Evolutionary conservation across 2,797 vertebrate species (phyloP).

Genomic region (Notolepis coatsorum): DNA sequence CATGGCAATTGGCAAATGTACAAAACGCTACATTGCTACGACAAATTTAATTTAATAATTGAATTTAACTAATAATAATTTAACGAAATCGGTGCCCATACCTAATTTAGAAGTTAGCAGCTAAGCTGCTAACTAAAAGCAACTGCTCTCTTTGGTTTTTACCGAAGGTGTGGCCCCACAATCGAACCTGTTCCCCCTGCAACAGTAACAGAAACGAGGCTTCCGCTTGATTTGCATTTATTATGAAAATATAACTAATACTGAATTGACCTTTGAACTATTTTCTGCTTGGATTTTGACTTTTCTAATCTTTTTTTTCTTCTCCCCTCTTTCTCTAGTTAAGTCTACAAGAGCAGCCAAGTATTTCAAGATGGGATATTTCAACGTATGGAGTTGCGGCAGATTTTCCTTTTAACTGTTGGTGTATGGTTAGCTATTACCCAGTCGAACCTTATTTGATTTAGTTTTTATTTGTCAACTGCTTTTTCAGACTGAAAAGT

Average conservation of each 20-base stretch:
- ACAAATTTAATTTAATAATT: no score
- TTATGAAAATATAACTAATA: background rate
- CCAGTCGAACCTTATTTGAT: background rate
- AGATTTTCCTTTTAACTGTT: background rate
- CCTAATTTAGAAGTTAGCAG: no score
- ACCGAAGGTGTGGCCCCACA: no score
- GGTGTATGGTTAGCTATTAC: background rate
- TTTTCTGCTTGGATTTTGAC: background rate
- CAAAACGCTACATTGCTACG: no score
- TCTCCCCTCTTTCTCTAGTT: background rate
- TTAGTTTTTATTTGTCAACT: slow-evolving; percentile 3
- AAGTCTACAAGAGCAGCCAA: background rate
- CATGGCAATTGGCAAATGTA: no score
- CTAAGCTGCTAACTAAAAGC: no score
- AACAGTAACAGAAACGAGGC: no score
- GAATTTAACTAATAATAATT: no score
- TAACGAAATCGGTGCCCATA: no score
- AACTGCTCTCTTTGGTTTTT: no score
- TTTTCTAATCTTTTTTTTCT: background rate
- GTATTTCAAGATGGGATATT: background rate
- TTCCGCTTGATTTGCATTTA: background rate
- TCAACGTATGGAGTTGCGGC: no score
- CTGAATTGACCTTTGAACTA: background rate
- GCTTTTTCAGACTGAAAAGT: slow-evolving; percentile 5
- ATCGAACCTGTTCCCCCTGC: no score